phyloP scores from a whole-genome alignment of 1,140 invertebrate species.

The Megathymus violae region DNA sequence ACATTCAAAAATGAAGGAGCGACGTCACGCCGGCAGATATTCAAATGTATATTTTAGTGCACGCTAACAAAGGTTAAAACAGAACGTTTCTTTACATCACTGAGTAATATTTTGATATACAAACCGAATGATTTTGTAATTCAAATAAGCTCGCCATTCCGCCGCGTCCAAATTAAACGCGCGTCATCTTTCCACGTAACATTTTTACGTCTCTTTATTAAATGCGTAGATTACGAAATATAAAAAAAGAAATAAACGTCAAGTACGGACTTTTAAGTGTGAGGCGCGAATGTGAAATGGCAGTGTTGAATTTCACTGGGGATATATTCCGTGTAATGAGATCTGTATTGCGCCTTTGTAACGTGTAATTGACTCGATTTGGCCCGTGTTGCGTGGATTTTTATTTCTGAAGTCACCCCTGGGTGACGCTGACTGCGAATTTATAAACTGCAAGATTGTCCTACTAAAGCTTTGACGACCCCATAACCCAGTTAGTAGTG shows the following conservation, averaged over 20 bases:
- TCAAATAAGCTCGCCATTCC: constrained; percentile 58
- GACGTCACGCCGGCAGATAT: constrained; percentile 24
- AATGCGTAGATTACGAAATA: constrained; percentile 68
- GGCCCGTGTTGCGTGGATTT: constrained; percentile 41
- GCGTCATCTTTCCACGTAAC: constrained; percentile 52
- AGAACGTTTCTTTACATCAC: constrained; percentile 12
- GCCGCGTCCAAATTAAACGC: constrained; percentile 55
- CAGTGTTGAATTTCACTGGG: constrained; percentile 48
- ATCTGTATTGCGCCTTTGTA: constrained; percentile 49
- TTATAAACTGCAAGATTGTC: not conserved
- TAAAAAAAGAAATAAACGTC: constrained; percentile 67
- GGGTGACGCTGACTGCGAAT: not conserved
- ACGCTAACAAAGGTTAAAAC: constrained; percentile 25
- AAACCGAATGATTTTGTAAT: constrained; percentile 51
- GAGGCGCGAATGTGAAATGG: constrained; percentile 44
- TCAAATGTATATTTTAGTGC: constrained; percentile 27
- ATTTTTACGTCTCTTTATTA: constrained; percentile 69
- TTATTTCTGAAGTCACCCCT: constrained; percentile 36
- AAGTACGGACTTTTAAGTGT: constrained; percentile 55
- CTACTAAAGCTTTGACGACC: not conserved
- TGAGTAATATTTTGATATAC: constrained; percentile 38
- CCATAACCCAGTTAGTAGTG: no score
- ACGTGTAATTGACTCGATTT: constrained; percentile 57
- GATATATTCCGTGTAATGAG: constrained; percentile 61
- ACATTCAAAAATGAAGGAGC: constrained; percentile 47